A percentile compares a stretch with the other conserved stretches of the same genome.
phyloP scores from a whole-genome alignment of 2,797 vertebrate genomes.

The Cichlasoma orientale region DNA sequence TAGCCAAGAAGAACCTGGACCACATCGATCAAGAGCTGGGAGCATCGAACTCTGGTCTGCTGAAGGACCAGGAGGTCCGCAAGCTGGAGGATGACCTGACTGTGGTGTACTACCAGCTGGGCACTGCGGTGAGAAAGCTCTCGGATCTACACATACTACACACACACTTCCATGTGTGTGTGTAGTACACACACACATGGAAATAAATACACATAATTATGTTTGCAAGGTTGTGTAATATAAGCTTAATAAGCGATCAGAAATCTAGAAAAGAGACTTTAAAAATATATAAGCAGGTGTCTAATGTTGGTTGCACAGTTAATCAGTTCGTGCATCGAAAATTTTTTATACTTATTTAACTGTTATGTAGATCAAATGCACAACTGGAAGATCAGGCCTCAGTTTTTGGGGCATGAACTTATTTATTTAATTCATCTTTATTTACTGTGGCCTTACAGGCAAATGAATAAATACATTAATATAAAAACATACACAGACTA shows the following conservation, averaged over 20 bases:
- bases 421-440: not conserved
- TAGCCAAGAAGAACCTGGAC: slow-evolving; percentile 77
- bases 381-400: not conserved
- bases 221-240: not conserved
- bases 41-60: slow-evolving; percentile 53
- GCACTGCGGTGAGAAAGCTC: slow-evolving; percentile 57
- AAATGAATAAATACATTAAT: not conserved
- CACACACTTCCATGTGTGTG: too few relatives aligned
- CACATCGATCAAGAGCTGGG: slow-evolving; percentile 77
- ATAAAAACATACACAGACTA: not conserved
- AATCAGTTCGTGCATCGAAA: too few relatives aligned
- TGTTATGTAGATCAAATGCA: not conserved
- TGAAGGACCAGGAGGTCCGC: slow-evolving; percentile 68
- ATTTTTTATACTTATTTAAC: not conserved
- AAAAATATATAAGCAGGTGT: not conserved
- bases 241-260: not conserved
- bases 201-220: not conserved
- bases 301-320: not conserved
- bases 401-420: not conserved
- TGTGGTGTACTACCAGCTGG: slow-evolving; percentile 78
- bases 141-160: not conserved
- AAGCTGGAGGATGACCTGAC: slow-evolving; percentile 77
- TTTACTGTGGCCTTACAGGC: not conserved
- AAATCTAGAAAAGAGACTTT: not conserved
- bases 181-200: too few relatives aligned